Conservation (phyloP, 2,888 invertebrate genomes). For the Siphonodentalium dalli region DNA sequence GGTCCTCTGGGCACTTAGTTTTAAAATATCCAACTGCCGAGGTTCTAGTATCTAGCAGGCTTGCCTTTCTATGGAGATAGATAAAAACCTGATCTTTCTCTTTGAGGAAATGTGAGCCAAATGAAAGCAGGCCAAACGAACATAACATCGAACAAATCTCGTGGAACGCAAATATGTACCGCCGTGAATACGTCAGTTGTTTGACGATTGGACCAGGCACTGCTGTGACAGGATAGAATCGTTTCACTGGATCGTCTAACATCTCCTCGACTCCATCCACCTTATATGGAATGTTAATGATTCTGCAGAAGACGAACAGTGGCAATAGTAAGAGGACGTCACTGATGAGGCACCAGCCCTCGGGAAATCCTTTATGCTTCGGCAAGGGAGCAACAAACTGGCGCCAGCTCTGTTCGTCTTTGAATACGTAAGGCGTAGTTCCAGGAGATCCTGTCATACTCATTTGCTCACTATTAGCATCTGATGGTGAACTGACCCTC, state of each 20-base stretch:
- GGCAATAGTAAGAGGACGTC: conserved; percentile 77
- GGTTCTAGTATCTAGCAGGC: conserved; percentile 73
- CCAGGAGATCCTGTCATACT: background rate
- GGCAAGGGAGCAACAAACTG: conserved; percentile 77
- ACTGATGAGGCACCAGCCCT: conserved; percentile 76
- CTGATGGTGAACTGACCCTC: background rate
- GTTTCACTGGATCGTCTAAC: conserved; percentile 74
- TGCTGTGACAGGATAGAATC: conserved; percentile 73
- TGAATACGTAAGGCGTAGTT: conserved; percentile 48
- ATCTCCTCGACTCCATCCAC: conserved; percentile 70
- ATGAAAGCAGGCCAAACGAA: conserved; percentile 74
- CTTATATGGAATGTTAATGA: conserved; percentile 71
- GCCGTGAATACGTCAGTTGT: conserved; percentile 69
- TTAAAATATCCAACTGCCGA: conserved; percentile 74
- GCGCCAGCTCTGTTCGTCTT: conserved; percentile 71
- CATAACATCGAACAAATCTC: conserved; percentile 71
- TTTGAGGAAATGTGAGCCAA: conserved; percentile 73
- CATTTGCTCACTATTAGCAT: background rate
- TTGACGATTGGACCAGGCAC: conserved; percentile 69
- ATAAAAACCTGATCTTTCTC: conserved; percentile 75
- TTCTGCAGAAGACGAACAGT: conserved; percentile 74
- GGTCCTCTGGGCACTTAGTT: conserved; percentile 70
- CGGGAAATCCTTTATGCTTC: conserved; percentile 69
- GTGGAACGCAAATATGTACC: conserved; percentile 71
- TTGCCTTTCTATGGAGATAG: conserved; percentile 73